These are phyloP conservation scores for Nysson spinosus DNA, from an alignment of 2,888 invertebrate genomes.

Conservation along the genomic window DNA sequence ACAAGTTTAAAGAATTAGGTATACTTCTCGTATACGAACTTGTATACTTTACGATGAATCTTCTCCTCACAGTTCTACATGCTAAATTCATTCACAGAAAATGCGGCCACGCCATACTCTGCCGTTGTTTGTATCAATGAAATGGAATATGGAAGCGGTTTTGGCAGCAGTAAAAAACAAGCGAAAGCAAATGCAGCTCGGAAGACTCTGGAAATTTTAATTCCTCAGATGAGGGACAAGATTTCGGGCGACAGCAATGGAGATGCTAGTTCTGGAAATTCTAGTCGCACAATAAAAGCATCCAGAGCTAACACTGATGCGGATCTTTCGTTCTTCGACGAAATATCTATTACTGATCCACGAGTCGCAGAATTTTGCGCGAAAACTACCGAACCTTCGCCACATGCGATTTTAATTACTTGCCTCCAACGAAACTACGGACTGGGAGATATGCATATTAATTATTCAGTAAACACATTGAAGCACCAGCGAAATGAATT, in stretches of 20 bases:
- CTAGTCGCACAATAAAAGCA: slow-evolving; percentile 72
- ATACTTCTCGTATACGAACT: too few species aligned
- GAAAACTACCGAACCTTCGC: slow-evolving; percentile 97
- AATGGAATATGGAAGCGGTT: slow-evolving; percentile 95
- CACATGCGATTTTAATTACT: slow-evolving; percentile 94
- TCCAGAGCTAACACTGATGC: slow-evolving; percentile 73
- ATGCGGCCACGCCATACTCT: slow-evolving; percentile 95
- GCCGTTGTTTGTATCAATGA: slow-evolving; percentile 95
- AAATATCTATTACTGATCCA: slow-evolving; percentile 95
- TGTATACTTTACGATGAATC: too few species aligned
- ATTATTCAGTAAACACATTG: slow-evolving; percentile 90
- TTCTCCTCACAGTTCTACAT: too few species aligned
- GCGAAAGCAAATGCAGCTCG: slow-evolving; percentile 97
- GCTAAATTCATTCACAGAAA: slow-evolving; percentile 81
- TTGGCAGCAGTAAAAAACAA: slow-evolving; percentile 96
- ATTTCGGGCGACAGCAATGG: slow-evolving; percentile 82
- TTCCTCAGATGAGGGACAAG: slow-evolving; percentile 93
- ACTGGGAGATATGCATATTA: slow-evolving; percentile 91
- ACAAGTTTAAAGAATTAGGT: slow-evolving; percentile 94
- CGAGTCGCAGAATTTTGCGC: slow-evolving; percentile 96
- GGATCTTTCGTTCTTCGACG: slow-evolving; percentile 87
- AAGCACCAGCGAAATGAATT: slow-evolving; percentile 96
- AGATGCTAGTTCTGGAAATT: slow-evolving; percentile 77
- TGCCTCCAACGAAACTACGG: slow-evolving; percentile 96
- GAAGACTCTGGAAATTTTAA: slow-evolving; percentile 92